Percentiles rank a stretch among this genome's conserved stretches.
Evolutionary conservation across 2,113 vertebrate genomes (phyloP).

Genomic region (Antechinus flavipes): DNA sequence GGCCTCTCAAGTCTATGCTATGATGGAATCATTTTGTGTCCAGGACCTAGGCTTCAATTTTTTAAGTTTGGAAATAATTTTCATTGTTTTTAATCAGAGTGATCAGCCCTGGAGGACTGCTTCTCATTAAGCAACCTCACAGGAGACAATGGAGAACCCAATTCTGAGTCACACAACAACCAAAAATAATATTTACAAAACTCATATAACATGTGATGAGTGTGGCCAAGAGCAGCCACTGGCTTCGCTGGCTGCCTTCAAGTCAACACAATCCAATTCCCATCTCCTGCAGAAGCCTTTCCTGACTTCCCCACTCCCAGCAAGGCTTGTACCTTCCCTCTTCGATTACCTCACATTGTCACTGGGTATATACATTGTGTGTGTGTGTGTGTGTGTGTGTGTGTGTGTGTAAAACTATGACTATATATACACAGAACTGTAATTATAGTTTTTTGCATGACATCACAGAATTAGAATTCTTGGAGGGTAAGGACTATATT

Average conservation of each 20-base stretch:
- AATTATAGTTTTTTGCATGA: background rate
- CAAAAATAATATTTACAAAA: background rate
- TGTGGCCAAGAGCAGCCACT: background rate
- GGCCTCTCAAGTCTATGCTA: background rate
- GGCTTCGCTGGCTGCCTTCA: background rate
- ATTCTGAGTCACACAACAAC: background rate
- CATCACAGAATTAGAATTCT: background rate
- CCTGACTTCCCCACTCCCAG: background rate
- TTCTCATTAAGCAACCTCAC: background rate
- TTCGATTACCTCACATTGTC: background rate
- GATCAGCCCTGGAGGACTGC: background rate
- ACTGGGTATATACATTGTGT: background rate
- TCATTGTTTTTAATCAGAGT: background rate
- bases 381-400: no score
- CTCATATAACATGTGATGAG: background rate
- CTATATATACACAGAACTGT: background rate
- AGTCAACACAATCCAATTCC: background rate
- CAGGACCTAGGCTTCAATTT: background rate
- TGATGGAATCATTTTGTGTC: background rate
- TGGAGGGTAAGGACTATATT: no score
- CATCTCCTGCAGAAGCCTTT: background rate
- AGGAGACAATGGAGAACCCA: background rate
- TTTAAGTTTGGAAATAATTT: background rate
- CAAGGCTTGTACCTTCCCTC: background rate
- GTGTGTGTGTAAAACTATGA: no score